Conservation (phyloP, 2,113 vertebrate genomes). For the Aphyosemion australe region DNA sequence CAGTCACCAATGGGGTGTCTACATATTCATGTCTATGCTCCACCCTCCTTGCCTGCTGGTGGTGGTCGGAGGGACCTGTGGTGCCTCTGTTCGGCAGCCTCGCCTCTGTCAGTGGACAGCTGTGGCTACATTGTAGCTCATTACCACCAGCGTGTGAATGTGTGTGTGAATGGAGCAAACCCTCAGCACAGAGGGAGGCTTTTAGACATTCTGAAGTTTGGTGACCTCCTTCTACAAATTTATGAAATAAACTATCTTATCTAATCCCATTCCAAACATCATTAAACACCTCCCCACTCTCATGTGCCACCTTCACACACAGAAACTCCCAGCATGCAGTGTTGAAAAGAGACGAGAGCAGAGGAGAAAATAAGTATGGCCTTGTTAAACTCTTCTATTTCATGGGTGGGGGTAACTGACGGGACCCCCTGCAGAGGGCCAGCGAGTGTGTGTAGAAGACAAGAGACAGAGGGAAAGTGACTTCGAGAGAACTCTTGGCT, state of each 20-base stretch:
- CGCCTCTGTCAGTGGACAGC: too few species aligned
- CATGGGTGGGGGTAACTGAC: slow-evolving; percentile 30
- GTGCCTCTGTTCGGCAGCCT: too few species aligned
- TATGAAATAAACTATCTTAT: neutral
- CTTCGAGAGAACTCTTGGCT: slow-evolving; percentile 53
- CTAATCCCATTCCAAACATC: neutral
- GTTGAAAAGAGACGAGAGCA: neutral
- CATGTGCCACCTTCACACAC: neutral
- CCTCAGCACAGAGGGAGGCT: too few species aligned
- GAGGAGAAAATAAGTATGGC: neutral
- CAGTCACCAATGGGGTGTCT: too few species aligned
- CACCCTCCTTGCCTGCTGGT: too few species aligned
- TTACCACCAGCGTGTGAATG: too few species aligned
- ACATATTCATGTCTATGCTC: too few species aligned
- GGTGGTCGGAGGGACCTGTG: too few species aligned
- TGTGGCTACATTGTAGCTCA: too few species aligned
- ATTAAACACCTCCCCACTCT: neutral
- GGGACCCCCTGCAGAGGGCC: slow-evolving; percentile 52
- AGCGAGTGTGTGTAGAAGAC: slow-evolving; percentile 26
- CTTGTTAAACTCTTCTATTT: slow-evolving; percentile 22
- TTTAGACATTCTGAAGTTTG: too few species aligned
- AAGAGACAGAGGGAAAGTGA: slow-evolving; percentile 47
- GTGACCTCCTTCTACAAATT: too few species aligned
- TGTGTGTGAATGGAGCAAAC: too few species aligned
- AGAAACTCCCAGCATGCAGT: neutral